Percentiles rank a stretch among this genome's conserved stretches.
Conservation (phyloP, 2,113 vertebrate genomes). For the Sinocyclocheilus maitianheensis region DNA sequence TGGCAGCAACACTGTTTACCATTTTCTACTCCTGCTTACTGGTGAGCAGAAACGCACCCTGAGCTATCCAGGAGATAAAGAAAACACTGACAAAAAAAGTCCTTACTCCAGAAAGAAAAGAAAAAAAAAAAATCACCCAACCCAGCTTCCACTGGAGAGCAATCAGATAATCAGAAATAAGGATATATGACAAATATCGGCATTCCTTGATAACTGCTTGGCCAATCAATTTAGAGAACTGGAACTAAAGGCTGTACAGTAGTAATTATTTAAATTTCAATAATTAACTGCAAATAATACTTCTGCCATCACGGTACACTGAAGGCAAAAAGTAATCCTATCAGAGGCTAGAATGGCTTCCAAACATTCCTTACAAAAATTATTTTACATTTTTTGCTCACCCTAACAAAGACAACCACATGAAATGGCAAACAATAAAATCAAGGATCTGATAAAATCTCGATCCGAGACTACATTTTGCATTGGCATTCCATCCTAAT, state of each 20-base stretch:
- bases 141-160: background rate
- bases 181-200: background rate
- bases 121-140: background rate
- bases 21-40: background rate
- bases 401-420: background rate
- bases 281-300: background rate
- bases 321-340: background rate
- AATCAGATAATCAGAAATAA: background rate
- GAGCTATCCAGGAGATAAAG: background rate
- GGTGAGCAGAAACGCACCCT: background rate
- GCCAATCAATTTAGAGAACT: background rate
- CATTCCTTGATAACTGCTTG: background rate
- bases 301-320: background rate
- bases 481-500: background rate
- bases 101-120: too few relatives aligned
- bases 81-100: background rate
- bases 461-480: background rate
- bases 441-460: background rate
- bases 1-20: background rate
- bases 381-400: background rate
- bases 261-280: background rate
- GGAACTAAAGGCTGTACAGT: background rate
- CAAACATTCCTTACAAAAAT: conserved; percentile 9
- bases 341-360: background rate
- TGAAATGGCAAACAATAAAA: too few relatives aligned